Base-by-base conservation (phyloP, 64 coral and sea anemone species). In the Dendronephthya gigantea region DNA sequence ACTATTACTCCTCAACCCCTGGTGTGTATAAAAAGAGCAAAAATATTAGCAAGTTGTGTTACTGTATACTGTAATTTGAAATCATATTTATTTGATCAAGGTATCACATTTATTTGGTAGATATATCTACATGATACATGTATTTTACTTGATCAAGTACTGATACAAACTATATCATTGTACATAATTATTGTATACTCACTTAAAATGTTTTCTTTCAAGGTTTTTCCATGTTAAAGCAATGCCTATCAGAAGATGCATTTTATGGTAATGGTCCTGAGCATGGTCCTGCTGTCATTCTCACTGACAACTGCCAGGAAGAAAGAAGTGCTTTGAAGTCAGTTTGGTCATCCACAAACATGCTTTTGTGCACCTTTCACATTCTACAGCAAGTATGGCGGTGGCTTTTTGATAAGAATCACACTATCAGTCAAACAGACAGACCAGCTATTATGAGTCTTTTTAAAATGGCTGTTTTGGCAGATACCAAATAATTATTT, bases 291-390 rank as follows among this genome's bases (percentile, higher is more conserved):
- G 65, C 88, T 81, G 90, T 88, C 30, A 88, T 88, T 48, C 55
- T 92, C 27, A 92, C 90, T 82, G 90, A 88, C 87, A 92, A 88
- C 62, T 92, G 86, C 50, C 84, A 88, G 58, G 90, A 92, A 83
- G 86, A 92, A 84, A 49, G 86, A 88, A 92, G 88, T 88, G 83
- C 72, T 85, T 66, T 92, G 86, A 88, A 83, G 83, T 83, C 90
- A 88, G 83, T 92, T 82, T 92, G 90, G 83, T 68, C 90, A 52
- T 56, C 87, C 88, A 66, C 82, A 39, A 49, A 85, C 82, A 88
- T 88, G 58, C 90, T 92, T 88, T 87, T 92, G 40, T 92, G 87
- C 68, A 92, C 72, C 37, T 92, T 92, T 62, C 87, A 92, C 83
- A 88, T 88, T 50, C 86, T 85, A 23, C 87, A 92, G 81, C 87